Evolutionary conservation across 2,113 vertebrate species (phyloP).

Genomic region (Anarhynchus alexandrinus): DNA sequence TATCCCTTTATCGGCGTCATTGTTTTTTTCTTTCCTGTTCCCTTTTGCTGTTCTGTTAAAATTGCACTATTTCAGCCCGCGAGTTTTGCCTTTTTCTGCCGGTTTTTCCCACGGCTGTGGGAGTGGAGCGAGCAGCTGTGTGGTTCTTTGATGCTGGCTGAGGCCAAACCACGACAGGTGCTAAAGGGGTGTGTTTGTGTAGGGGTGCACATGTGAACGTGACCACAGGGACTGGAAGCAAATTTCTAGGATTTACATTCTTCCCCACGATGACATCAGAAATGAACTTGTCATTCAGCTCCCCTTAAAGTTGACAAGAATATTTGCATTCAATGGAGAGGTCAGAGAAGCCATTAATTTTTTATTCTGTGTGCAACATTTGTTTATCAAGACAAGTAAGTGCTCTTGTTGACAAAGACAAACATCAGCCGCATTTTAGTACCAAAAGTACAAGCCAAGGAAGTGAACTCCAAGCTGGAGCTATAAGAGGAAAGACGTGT

Average conservation of each 20-base stretch:
- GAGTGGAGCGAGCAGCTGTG: no score
- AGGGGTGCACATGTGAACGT: rapidly evolving
- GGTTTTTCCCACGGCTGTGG: no score
- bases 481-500: not conserved
- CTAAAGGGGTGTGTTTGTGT: rapidly evolving
- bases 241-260: not conserved
- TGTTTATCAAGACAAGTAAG: not conserved
- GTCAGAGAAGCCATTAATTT: not conserved
- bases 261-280: not conserved
- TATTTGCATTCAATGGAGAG: not conserved
- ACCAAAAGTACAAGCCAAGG: not conserved
- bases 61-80: no score
- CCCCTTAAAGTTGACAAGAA: not conserved
- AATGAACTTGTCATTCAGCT: not conserved
- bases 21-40: no score
- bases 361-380: not conserved
- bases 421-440: not conserved
- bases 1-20: no score
- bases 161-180: no score
- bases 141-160: no score
- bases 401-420: not conserved
- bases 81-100: no score
- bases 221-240: not conserved
- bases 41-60: no score
- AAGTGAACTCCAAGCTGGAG: not conserved